These are phyloP conservation scores for Strigamia crassipes DNA, from an alignment of 2,888 invertebrate genomes.

Conservation along the genomic window DNA sequence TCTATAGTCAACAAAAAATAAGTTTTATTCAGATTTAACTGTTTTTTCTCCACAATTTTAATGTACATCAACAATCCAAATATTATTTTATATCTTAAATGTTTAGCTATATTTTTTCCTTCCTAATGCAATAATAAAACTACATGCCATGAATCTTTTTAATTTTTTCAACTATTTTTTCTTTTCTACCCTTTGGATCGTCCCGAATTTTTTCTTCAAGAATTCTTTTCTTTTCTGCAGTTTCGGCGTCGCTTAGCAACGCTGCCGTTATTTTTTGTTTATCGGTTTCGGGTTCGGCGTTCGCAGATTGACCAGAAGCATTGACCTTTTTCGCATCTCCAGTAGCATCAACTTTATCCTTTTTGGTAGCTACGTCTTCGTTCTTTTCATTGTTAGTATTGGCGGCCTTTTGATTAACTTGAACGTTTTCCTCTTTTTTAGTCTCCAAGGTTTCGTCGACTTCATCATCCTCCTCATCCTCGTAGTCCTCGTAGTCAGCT, in stretches of 20 bases:
- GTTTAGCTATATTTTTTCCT: neutral
- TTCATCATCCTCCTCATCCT: neutral
- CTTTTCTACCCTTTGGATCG: neutral
- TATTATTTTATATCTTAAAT: neutral
- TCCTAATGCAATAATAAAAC: neutral
- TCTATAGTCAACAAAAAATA: neutral
- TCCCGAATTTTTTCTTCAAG: neutral
- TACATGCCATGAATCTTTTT: neutral
- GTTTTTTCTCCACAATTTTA: neutral
- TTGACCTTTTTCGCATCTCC: neutral
- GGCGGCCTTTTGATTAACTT: neutral
- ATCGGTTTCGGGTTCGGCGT: neutral
- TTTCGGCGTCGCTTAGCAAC: neutral
- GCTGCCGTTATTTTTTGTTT: neutral
- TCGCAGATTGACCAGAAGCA: neutral
- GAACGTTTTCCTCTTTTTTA: neutral
- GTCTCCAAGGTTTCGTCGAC: neutral
- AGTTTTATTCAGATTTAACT: neutral
- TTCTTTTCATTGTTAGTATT: too few species aligned
- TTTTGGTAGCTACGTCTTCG: neutral
- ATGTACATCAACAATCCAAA: neutral
- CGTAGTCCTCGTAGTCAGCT: neutral
- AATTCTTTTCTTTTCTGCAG: neutral
- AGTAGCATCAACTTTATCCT: neutral
- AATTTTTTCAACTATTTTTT: neutral